These are phyloP conservation scores for Papilio elwesi DNA, from an alignment of 2,888 invertebrate genomes.

Conservation along the genomic window DNA sequence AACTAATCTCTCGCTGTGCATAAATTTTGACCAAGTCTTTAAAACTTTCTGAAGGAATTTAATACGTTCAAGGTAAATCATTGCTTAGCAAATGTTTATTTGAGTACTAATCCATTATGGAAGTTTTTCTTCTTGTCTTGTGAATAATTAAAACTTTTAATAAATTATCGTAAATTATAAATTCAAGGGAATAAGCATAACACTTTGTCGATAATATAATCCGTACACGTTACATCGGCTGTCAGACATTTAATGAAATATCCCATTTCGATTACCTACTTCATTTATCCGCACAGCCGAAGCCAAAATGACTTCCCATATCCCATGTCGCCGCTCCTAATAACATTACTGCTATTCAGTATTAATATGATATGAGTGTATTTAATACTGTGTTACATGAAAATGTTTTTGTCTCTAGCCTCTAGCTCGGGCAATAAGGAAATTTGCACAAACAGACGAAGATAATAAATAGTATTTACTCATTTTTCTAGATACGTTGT, in stretches of 20 bases:
- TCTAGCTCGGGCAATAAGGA: constrained; percentile 19
- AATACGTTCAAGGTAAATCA: too few relatives aligned
- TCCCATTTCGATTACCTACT: background rate
- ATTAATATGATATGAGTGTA: constrained; percentile 26
- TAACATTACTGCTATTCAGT: constrained; percentile 22
- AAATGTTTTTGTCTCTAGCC: constrained; percentile 22
- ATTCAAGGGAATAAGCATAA: too few relatives aligned
- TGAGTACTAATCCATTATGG: too few relatives aligned
- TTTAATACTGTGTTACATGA: constrained; percentile 23
- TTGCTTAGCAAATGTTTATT: too few relatives aligned
- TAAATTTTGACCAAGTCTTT: too few relatives aligned
- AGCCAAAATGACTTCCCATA: constrained; percentile 7
- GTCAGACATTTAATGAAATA: constrained; percentile 9
- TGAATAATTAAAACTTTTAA: too few relatives aligned
- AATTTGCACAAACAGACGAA: constrained; percentile 29
- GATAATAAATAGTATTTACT: constrained; percentile 26
- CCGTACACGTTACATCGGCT: background rate
- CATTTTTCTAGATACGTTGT: background rate
- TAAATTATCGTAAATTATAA: too few relatives aligned
- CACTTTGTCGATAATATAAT: background rate
- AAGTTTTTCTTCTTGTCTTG: too few relatives aligned
- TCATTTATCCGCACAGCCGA: background rate
- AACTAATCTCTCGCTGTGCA: too few relatives aligned
- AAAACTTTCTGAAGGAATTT: too few relatives aligned
- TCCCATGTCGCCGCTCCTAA: constrained; percentile 13